These are phyloP conservation scores for Achatina immaculata DNA, from an alignment of 1,140 invertebrate genomes.

Conservation along the genomic window DNA sequence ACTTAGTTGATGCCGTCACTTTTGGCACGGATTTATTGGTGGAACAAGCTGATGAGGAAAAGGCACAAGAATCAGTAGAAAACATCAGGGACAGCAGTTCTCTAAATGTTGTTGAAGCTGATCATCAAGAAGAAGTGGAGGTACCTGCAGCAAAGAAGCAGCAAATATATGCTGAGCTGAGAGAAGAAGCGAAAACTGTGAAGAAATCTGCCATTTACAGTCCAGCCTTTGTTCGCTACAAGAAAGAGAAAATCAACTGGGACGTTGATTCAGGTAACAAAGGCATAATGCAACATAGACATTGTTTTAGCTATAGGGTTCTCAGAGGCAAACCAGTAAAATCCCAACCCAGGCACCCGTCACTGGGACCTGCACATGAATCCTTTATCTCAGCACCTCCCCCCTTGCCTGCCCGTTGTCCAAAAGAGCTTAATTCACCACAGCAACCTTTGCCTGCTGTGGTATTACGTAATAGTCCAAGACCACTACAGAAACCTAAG, in stretches of 20 bases:
- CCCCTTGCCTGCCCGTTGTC: background rate
- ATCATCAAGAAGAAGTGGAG: background rate
- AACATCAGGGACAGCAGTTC: background rate
- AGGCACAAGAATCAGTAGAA: background rate
- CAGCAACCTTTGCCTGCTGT: background rate
- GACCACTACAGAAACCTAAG: conserved; percentile 21
- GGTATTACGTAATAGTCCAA: background rate
- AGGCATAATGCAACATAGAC: background rate
- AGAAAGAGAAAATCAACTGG: conserved; percentile 21
- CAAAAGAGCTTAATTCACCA: background rate
- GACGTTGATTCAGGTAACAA: background rate
- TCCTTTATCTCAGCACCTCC: background rate
- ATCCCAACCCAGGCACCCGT: background rate
- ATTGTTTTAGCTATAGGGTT: conserved; percentile 21
- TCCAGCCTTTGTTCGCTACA: conserved; percentile 14
- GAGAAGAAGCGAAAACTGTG: background rate
- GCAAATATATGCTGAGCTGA: background rate
- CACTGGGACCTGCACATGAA: background rate
- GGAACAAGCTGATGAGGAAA: background rate
- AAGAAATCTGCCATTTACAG: background rate
- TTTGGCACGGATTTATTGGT: conserved; percentile 29
- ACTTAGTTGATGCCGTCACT: background rate
- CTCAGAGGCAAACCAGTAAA: background rate
- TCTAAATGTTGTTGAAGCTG: background rate
- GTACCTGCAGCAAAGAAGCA: background rate